phyloP scores from a whole-genome alignment of 2,888 invertebrate genomes.

The Brachypalpus laphriformis region DNA sequence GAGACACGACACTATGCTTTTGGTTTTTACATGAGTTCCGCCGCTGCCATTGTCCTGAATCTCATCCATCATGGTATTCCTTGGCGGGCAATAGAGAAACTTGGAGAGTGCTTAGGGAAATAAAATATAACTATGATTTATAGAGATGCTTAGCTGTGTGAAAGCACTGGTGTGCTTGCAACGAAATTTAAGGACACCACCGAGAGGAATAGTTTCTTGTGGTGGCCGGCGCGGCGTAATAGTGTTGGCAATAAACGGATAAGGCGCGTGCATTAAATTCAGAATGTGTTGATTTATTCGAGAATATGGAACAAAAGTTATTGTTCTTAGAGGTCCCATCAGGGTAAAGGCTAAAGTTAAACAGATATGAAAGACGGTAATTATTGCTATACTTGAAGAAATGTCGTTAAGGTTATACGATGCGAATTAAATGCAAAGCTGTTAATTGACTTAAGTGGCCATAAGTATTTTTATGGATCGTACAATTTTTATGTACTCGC shows the following conservation, averaged over 20 bases:
- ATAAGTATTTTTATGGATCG: neutral
- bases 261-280: conserved; percentile 8
- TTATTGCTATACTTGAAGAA: neutral
- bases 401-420: neutral
- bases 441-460: neutral
- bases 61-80: conserved; percentile 60
- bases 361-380: neutral
- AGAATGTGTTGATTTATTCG: conserved; percentile 44
- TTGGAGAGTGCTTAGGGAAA: conserved; percentile 63
- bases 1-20: neutral
- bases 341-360: neutral
- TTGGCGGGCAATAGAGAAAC: conserved; percentile 66
- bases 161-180: conserved; percentile 25
- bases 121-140: conserved; percentile 69
- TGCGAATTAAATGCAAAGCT: neutral
- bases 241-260: conserved; percentile 29
- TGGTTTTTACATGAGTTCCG: conserved; percentile 15
- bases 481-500: neutral
- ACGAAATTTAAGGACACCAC: conserved; percentile 45
- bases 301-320: neutral
- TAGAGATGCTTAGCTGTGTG: conserved; percentile 26
- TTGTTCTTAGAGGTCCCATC: neutral
- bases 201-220: conserved; percentile 25
- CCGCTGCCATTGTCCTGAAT: neutral
- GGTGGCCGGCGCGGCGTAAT: neutral